These are phyloP conservation scores for Gastrophysa polygoni DNA, from an alignment of 2,888 invertebrate genomes.

Conservation along the genomic window DNA sequence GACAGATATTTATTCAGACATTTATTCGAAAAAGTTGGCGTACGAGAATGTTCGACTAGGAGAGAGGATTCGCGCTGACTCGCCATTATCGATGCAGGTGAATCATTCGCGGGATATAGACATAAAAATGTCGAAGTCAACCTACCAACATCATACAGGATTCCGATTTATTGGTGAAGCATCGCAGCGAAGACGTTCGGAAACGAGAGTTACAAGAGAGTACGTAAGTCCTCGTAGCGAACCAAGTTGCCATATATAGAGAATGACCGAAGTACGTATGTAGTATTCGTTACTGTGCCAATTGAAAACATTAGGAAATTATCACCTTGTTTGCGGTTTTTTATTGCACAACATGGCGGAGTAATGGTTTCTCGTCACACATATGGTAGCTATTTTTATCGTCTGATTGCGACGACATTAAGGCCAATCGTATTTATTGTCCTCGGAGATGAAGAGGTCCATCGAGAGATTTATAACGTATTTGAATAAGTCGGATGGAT, in stretches of 20 bases:
- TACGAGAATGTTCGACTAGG: constrained; percentile 17
- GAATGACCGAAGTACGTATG: constrained; percentile 24
- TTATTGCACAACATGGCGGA: constrained; percentile 33
- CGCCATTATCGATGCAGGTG: background rate
- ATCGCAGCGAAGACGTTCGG: constrained; percentile 15
- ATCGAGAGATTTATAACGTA: constrained; percentile 30
- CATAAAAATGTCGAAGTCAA: background rate
- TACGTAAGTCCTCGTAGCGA: constrained; percentile 20
- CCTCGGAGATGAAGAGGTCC: constrained; percentile 29
- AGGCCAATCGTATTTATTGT: constrained; percentile 30
- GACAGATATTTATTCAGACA: constrained; percentile 29
- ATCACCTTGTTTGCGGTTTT: constrained; percentile 39
- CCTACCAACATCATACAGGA: background rate
- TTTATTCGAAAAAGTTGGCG: constrained; percentile 29
- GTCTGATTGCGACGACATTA: constrained; percentile 30
- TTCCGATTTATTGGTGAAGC: constrained; percentile 14
- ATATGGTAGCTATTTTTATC: constrained; percentile 31
- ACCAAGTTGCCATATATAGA: constrained; percentile 28
- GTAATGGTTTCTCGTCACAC: constrained; percentile 35
- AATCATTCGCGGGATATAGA: background rate
- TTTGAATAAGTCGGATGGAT: constrained; percentile 24
- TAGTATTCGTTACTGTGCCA: constrained; percentile 37
- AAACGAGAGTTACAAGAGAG: background rate
- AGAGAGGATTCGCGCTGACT: background rate
- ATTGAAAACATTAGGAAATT: constrained; percentile 41